These are phyloP conservation scores for Engystomops pustulosus DNA, from an alignment of 2,113 vertebrate genomes.

Conservation along the genomic window DNA sequence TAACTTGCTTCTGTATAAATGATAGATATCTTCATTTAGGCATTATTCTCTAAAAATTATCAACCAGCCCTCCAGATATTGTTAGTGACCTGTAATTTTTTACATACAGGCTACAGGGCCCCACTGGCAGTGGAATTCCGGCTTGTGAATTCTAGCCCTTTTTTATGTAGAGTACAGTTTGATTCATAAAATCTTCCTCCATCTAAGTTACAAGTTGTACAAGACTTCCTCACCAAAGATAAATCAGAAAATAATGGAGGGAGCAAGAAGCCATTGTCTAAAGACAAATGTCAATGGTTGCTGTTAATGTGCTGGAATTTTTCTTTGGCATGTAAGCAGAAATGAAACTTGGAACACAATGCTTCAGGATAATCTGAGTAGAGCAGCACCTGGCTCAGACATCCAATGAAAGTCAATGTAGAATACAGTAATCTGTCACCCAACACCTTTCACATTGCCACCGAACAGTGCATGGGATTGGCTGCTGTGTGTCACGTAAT, in stretches of 20 bases:
- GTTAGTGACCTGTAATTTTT: too few relatives aligned
- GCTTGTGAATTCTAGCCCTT: too few relatives aligned
- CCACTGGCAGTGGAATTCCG: too few relatives aligned
- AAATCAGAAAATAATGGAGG: not conserved
- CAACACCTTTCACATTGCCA: not conserved
- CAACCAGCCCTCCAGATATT: too few relatives aligned
- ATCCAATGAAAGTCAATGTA: slow-evolving; percentile 15
- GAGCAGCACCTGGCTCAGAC: slow-evolving; percentile 4
- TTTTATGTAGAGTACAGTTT: not conserved
- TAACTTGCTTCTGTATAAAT: too few relatives aligned
- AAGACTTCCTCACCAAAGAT: not conserved
- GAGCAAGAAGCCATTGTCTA: not conserved
- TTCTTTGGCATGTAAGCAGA: slow-evolving; percentile 24
- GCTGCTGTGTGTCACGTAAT: slow-evolving; percentile 31
- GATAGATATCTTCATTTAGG: too few relatives aligned
- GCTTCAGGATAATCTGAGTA: not conserved
- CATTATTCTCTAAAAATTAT: too few relatives aligned
- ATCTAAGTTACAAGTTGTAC: not conserved
- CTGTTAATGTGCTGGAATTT: slow-evolving; percentile 26
- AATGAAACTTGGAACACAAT: slow-evolving; percentile 38
- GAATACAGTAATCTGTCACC: not conserved
- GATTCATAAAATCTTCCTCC: not conserved
- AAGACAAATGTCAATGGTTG: slow-evolving; percentile 7
- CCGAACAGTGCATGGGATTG: not conserved
- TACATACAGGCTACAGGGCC: not conserved